phyloP scores from a whole-genome alignment of 2,888 invertebrate species.

The Loripinus fragilis region DNA sequence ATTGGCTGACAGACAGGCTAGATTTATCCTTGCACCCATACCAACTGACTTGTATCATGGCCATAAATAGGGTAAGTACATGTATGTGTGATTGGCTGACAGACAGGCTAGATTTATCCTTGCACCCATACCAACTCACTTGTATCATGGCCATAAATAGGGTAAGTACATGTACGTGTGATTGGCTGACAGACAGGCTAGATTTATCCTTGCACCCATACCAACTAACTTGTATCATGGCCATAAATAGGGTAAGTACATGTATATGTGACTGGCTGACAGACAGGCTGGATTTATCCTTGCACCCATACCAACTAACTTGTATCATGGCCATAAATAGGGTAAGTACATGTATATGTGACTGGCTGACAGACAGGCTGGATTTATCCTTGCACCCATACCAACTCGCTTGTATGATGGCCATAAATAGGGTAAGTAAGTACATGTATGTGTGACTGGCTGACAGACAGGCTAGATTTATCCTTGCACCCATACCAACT shows the following conservation, averaged over 20 bases:
- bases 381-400: no score
- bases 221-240: no score
- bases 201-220: no score
- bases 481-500: constrained; percentile 98
- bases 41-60: constrained; percentile 97
- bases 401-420: no score
- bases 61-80: constrained; percentile 92
- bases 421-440: no score
- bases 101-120: constrained; percentile 95
- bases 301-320: constrained; percentile 98
- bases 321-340: constrained; percentile 97
- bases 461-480: constrained; percentile 94
- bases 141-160: constrained; percentile 97
- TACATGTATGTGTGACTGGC: constrained; percentile 87
- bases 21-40: constrained; percentile 97
- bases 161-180: constrained; percentile 85
- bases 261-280: constrained; percentile 95
- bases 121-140: constrained; percentile 98
- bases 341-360: constrained; percentile 85
- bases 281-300: constrained; percentile 95
- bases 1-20: constrained; percentile 94
- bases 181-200: no score
- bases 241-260: constrained; percentile 95
- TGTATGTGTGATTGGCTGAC: constrained; percentile 95
- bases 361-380: no score